Evolutionary conservation across 2,888 invertebrate genomes (phyloP).

Genomic region (Sarcophaga variegata): DNA sequence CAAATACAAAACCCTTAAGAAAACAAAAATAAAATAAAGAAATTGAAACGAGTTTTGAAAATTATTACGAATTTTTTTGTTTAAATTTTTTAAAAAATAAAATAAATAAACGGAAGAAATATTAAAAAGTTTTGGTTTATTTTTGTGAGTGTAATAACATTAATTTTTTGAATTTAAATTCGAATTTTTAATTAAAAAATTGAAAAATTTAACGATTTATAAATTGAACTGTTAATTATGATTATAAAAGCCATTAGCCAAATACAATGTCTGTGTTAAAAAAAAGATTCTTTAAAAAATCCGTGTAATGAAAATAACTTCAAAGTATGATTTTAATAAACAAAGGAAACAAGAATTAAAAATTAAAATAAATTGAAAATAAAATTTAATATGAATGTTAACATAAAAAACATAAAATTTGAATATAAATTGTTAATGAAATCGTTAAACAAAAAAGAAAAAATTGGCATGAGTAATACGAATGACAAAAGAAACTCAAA

Average conservation of each 20-base stretch:
- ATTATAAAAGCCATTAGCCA: not conserved
- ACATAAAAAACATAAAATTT: too few species aligned
- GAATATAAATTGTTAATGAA: too few species aligned
- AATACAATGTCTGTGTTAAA: not conserved
- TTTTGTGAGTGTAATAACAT: slow-evolving; percentile 14
- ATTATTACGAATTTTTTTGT: not conserved
- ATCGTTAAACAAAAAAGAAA: too few species aligned
- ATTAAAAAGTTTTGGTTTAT: not conserved
- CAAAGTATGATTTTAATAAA: too few species aligned
- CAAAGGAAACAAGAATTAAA: too few species aligned
- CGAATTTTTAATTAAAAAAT: not conserved
- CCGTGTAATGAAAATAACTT: too few species aligned
- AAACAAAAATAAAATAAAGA: slow-evolving; percentile 1
- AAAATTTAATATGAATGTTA: too few species aligned
- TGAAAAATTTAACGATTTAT: not conserved
- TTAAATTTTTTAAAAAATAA: not conserved
- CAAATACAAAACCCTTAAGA: slow-evolving; percentile 13
- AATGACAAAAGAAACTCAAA: too few species aligned
- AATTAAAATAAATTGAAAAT: too few species aligned
- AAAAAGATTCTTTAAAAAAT: not conserved
- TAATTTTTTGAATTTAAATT: not conserved
- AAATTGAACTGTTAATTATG: slow-evolving; percentile 53
- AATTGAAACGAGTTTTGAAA: slow-evolving; percentile 52
- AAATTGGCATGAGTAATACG: too few species aligned
- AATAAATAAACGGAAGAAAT: too few species aligned